Percentiles rank a stretch among this genome's conserved stretches.
Evolutionary conservation across 2,888 invertebrate genomes (phyloP).

Genomic region (Limenitis arthemis): DNA sequence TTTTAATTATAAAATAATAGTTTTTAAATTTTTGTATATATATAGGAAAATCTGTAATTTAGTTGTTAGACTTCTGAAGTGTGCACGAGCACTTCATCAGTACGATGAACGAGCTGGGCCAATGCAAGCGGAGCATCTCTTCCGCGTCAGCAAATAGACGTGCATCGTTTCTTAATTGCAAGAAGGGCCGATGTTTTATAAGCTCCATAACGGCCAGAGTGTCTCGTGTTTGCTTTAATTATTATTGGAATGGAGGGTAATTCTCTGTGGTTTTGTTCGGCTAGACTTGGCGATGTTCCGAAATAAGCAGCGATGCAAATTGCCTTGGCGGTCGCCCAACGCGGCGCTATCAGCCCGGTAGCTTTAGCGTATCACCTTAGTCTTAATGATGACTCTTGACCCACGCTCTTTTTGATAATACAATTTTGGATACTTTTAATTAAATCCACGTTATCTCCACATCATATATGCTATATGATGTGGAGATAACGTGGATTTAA

Average conservation of each 20-base stretch:
- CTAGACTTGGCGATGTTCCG: conserved; percentile 73
- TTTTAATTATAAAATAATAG: too few species aligned
- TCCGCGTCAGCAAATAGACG: conserved; percentile 70
- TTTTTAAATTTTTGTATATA: conserved; percentile 39
- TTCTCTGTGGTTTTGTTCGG: conserved; percentile 72
- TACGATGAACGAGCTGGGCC: conserved; percentile 55
- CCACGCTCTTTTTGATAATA: conserved; percentile 19
- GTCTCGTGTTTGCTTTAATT: conserved; percentile 71
- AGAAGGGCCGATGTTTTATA: conserved; percentile 66
- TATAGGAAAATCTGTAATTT: conserved; percentile 36
- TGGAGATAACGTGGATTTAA: not conserved
- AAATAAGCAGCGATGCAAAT: conserved; percentile 72
- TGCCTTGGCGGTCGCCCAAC: conserved; percentile 70
- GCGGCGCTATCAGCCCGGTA: conserved; percentile 58
- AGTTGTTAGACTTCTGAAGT: conserved; percentile 53
- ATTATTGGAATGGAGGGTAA: conserved; percentile 73
- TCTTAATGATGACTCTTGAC: conserved; percentile 45
- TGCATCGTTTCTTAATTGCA: conserved; percentile 68
- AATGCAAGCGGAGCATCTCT: conserved; percentile 64
- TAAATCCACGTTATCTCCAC: not conserved
- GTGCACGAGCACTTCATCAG: conserved; percentile 33
- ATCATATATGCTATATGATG: not conserved
- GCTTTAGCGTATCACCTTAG: conserved; percentile 48
- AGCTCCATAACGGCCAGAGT: conserved; percentile 68
- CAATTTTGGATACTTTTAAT: not conserved